These are phyloP conservation scores for Oscheius sp. DNA, from an alignment of 2,888 invertebrate species.

Conservation along the genomic window DNA sequence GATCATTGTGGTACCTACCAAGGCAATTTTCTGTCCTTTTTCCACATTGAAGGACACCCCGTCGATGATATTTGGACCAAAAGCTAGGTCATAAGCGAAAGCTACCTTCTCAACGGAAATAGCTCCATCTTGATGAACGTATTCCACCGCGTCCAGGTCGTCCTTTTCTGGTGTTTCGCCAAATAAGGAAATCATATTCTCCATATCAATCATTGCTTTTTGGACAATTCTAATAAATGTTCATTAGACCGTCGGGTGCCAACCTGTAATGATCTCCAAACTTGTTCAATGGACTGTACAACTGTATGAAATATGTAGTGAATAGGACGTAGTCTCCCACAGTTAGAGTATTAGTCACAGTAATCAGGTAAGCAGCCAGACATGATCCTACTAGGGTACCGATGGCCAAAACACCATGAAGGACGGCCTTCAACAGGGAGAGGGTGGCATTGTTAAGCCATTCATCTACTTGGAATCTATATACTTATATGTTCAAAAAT, in stretches of 20 bases:
- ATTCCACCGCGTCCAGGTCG: slow-evolving; percentile 82
- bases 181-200: slow-evolving; percentile 96
- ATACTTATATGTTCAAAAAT: neutral
- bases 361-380: slow-evolving; percentile 86
- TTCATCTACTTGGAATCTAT: slow-evolving; percentile 81
- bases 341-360: slow-evolving; percentile 36
- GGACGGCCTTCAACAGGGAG: slow-evolving; percentile 87
- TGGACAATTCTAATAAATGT: slow-evolving; percentile 83
- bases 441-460: slow-evolving; percentile 86
- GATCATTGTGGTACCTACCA: slow-evolving; percentile 63
- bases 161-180: slow-evolving; percentile 40
- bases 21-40: slow-evolving; percentile 82
- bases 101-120: slow-evolving; percentile 83
- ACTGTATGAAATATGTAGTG: slow-evolving; percentile 88
- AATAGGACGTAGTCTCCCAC: slow-evolving; percentile 96
- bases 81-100: slow-evolving; percentile 79
- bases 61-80: slow-evolving; percentile 79
- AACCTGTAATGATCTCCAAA: slow-evolving; percentile 97
- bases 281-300: slow-evolving; percentile 95
- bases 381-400: slow-evolving; percentile 81
- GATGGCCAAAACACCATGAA: slow-evolving; percentile 86
- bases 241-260: neutral
- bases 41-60: slow-evolving; percentile 75
- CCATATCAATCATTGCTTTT: slow-evolving; percentile 97
- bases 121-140: slow-evolving; percentile 77